These are phyloP conservation scores for Aleiodes sp. DNA, from an alignment of 1,140 invertebrate species.

Conservation along the genomic window DNA sequence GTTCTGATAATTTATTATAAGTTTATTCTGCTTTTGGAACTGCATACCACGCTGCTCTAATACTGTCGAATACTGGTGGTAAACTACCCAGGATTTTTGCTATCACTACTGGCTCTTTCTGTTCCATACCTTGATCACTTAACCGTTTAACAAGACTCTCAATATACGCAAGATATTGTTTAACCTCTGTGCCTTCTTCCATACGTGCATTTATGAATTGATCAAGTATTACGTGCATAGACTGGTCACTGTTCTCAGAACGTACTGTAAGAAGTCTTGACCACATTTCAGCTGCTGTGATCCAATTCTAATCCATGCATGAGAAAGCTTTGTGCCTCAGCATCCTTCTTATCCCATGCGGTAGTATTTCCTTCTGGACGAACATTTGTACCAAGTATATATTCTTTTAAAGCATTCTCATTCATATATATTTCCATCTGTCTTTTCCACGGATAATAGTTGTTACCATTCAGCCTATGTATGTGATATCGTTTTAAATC, in stretches of 20 bases:
- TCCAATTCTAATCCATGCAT: conserved; percentile 38
- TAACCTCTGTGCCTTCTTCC: conserved; percentile 23
- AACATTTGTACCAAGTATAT: conserved; percentile 12
- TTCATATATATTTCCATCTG: conserved; percentile 31
- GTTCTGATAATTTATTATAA: conserved; percentile 27
- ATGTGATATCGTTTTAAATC: conserved; percentile 25
- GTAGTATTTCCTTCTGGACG: neutral
- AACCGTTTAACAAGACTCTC: conserved; percentile 25
- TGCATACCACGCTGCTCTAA: conserved; percentile 36
- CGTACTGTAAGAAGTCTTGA: conserved; percentile 31
- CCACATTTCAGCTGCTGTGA: conserved; percentile 38
- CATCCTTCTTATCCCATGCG: conserved; percentile 35
- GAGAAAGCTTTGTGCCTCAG: conserved; percentile 36
- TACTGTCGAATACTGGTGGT: conserved; percentile 31
- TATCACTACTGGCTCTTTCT: conserved; percentile 33
- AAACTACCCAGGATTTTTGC: conserved; percentile 31
- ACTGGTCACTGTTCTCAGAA: conserved; percentile 38
- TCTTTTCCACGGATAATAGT: conserved; percentile 22
- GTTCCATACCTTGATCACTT: conserved; percentile 27
- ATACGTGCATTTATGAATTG: conserved; percentile 40
- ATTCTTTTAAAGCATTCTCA: conserved; percentile 26
- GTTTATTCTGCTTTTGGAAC: conserved; percentile 22
- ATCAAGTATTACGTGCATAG: conserved; percentile 34
- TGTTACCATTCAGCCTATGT: conserved; percentile 29
- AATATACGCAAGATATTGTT: conserved; percentile 33